phyloP scores from a whole-genome alignment of 2,888 invertebrate species.

The Exocentrus adspersus region DNA sequence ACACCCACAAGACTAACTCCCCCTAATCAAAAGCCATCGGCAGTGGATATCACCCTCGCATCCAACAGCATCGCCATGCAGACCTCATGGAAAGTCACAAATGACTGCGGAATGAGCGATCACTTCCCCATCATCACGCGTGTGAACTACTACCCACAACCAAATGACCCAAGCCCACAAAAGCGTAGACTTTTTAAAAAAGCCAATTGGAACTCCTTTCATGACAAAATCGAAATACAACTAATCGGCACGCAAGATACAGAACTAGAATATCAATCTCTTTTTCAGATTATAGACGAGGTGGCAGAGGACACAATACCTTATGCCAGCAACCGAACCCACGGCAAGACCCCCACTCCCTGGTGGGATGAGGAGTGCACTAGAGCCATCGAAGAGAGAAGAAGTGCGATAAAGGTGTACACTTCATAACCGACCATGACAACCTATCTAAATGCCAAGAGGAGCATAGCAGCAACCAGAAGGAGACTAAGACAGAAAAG shows the following conservation, averaged over 20 bases:
- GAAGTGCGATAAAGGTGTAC: background rate
- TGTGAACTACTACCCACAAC: background rate
- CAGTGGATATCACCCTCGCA: background rate
- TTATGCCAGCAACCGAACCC: background rate
- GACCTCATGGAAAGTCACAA: too few species aligned
- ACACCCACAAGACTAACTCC: background rate
- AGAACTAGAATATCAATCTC: background rate
- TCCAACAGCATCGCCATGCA: too few species aligned
- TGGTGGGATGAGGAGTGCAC: background rate
- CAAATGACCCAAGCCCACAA: background rate
- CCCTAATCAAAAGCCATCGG: background rate
- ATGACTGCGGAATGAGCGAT: too few species aligned
- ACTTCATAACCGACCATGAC: background rate
- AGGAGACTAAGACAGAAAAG: background rate
- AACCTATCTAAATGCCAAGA: background rate
- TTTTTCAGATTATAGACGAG: background rate
- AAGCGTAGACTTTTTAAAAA: background rate
- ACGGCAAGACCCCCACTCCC: background rate
- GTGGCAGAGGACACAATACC: background rate
- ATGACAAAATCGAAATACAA: background rate
- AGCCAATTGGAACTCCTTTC: background rate
- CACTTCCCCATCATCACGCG: background rate
- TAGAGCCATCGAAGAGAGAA: background rate
- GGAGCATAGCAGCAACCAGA: background rate
- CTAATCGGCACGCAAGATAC: background rate